Base-by-base conservation (phyloP, 2,888 invertebrate species). In the Pristionchus japonicus region DNA sequence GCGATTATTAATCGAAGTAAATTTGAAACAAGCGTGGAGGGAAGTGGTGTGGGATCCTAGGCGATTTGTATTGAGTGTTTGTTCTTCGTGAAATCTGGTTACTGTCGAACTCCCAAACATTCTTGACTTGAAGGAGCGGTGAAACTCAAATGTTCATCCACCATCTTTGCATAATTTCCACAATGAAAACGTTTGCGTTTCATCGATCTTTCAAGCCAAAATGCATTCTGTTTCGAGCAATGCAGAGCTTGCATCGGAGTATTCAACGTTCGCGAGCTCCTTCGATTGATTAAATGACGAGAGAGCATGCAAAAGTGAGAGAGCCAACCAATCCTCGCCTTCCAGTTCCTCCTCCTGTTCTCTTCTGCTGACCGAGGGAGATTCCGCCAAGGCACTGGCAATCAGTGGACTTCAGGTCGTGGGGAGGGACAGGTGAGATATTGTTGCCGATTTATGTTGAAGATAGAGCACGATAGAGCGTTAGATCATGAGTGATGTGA, bases 331-430 rank as follows among this genome's bases (percentile, higher is more conserved):
- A 23, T 57, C 0, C 98, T 98, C 95, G 95, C 99, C 90, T 98
- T 43, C 23, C 37, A 27, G 57, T 57, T 57, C n/a, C 57, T 57
- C 57, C 2, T 20, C 23, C 23, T 99, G 99, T 94, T 98, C 98
- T 0, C 96, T 99, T 15, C 99, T 99, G 93, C 96, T 99, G 43
- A 99, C 99, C 83, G 99, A 99, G 96, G 92, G 99, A 97, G 99
- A 99, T 95, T 99, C 99, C 95, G 99, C 99, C 95, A 99, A 99
- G 95, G 96, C 98, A 0, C 96, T 98, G 95, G 99, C 98, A 95
- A 97, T 99, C 47, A 97, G 98, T 9, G 99, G 99, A 70, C 96
- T 99, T 40, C 97, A 97, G 92, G 89, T 91, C 23, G 83, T 91
- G 3, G 92, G 92, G 0, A 89, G 92, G 3, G 90, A 92, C 20